phyloP scores from a whole-genome alignment of 2,888 invertebrate species.

The Pammene fasciana region DNA sequence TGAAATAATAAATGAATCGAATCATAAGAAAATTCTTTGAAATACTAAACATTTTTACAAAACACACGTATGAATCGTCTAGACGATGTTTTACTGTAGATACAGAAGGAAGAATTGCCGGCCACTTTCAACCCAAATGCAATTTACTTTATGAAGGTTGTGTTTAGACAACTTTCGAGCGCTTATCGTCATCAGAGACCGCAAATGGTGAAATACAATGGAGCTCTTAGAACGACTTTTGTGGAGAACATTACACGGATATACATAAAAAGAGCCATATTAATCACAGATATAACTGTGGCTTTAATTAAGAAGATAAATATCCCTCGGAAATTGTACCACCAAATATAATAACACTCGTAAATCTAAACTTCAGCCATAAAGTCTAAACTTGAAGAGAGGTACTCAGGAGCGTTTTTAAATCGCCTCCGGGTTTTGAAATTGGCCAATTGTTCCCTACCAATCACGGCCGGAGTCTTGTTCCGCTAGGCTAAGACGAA shows the following conservation, averaged over 20 bases:
- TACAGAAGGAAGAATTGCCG: constrained; percentile 25
- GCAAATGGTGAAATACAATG: constrained; percentile 38
- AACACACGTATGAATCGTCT: constrained; percentile 36
- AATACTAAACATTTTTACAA: constrained; percentile 4
- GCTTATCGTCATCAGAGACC: constrained; percentile 40
- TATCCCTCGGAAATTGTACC: constrained; percentile 17
- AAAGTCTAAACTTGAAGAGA: constrained; percentile 13
- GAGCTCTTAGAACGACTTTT: constrained; percentile 28
- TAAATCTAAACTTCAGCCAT: constrained; percentile 32
- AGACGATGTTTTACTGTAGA: constrained; percentile 31
- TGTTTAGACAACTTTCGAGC: constrained; percentile 40
- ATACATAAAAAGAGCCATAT: constrained; percentile 1
- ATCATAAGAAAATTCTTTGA: constrained; percentile 8
- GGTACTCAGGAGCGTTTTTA: constrained; percentile 14
- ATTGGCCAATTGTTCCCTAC: constrained; percentile 38
- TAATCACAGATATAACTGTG: constrained; percentile 15
- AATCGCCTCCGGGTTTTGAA: constrained; percentile 13
- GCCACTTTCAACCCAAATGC: constrained; percentile 36
- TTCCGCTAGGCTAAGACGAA: constrained; percentile 54
- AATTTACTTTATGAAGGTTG: constrained; percentile 40
- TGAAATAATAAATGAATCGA: constrained; percentile 3
- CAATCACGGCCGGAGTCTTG: constrained; percentile 38
- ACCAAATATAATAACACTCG: constrained; percentile 25
- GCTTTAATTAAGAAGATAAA: constrained; percentile 35
- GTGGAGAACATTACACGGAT: constrained; percentile 16